phyloP scores from a whole-genome alignment of 2,888 invertebrate genomes.

The Spisula solida region DNA sequence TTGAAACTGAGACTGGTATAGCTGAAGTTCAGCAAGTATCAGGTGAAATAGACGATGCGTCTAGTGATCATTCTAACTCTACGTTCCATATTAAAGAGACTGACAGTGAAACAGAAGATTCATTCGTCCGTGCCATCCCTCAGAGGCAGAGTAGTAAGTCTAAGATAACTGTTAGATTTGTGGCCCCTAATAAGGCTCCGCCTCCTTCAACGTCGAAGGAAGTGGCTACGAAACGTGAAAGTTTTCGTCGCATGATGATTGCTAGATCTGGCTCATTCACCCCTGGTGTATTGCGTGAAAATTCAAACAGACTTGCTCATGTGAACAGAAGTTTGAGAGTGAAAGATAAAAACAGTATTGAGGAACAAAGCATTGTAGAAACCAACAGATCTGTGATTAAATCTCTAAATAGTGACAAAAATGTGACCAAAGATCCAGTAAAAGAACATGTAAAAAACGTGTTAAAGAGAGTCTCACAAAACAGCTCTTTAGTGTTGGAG shows the following conservation, averaged over 20 bases:
- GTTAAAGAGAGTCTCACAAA: constrained; percentile 52
- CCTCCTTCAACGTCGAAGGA: constrained; percentile 83
- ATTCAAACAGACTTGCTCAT: constrained; percentile 52
- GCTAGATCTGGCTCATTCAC: constrained; percentile 78
- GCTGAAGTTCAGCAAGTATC: constrained; percentile 55
- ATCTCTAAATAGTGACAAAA: constrained; percentile 34
- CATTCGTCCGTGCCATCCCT: constrained; percentile 68
- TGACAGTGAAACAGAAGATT: constrained; percentile 81
- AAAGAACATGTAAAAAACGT: constrained; percentile 63
- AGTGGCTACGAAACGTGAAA: constrained; percentile 82
- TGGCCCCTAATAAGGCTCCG: constrained; percentile 82
- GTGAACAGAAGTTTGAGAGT: constrained; percentile 66
- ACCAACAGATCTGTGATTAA: constrained; percentile 42
- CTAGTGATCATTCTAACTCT: constrained; percentile 83
- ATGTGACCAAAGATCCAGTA: constrained; percentile 45
- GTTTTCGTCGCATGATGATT: constrained; percentile 83
- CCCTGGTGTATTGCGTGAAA: constrained; percentile 66
- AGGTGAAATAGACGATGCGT: constrained; percentile 78
- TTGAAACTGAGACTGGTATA: constrained; percentile 55
- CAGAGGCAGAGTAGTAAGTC: constrained; percentile 75
- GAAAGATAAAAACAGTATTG: constrained; percentile 64
- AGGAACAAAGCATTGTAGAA: constrained; percentile 58
- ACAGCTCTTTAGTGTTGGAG: constrained; percentile 33
- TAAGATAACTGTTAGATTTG: constrained; percentile 82
- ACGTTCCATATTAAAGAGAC: constrained; percentile 83